A percentile compares a stretch with the other conserved stretches of the same genome.
Evolutionary conservation across 2,113 vertebrate species (phyloP).

Genomic region (Nestor notabilis): DNA sequence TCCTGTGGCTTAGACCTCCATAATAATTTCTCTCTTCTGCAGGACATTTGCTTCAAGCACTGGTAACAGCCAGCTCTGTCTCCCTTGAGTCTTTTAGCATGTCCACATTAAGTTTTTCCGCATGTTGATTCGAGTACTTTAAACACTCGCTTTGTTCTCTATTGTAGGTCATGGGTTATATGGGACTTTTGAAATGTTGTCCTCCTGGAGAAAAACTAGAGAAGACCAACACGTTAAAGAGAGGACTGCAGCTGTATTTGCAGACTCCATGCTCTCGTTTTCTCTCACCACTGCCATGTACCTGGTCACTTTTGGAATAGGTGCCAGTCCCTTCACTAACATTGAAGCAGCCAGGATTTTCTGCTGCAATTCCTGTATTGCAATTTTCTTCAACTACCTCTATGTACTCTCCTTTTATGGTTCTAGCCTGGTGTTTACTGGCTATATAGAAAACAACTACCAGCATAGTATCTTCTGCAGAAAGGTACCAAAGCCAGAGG

Average conservation of each 20-base stretch:
- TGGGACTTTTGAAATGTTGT: slow-evolving; percentile 98
- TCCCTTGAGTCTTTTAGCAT: not conserved
- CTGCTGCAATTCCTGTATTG: slow-evolving; percentile 93
- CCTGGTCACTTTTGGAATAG: slow-evolving; percentile 95
- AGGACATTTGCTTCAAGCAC: not conserved
- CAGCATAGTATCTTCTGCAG: slow-evolving; percentile 97
- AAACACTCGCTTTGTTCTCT: slow-evolving; percentile 72
- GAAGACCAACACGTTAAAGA: slow-evolving; percentile 99
- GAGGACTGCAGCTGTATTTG: slow-evolving; percentile 94
- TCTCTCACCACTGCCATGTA: slow-evolving; percentile 97
- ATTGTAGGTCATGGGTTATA: slow-evolving; percentile 96
- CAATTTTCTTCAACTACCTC: slow-evolving; percentile 95
- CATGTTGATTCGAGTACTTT: slow-evolving; percentile 20
- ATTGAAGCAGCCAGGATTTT: slow-evolving; percentile 98
- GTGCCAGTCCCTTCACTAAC: slow-evolving; percentile 98
- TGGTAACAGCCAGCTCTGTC: not conserved
- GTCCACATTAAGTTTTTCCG: not conserved
- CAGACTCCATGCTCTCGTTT: slow-evolving; percentile 96
- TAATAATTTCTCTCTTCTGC: not conserved
- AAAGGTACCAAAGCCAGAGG: slow-evolving; percentile 93
- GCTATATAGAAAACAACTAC: slow-evolving; percentile 98
- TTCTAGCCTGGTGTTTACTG: slow-evolving; percentile 97
- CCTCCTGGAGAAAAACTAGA: slow-evolving; percentile 95
- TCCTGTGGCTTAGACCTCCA: not conserved
- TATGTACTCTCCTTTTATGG: slow-evolving; percentile 98